phyloP scores from a whole-genome alignment of 2,113 vertebrate genomes.

The Nannospalax galili region DNA sequence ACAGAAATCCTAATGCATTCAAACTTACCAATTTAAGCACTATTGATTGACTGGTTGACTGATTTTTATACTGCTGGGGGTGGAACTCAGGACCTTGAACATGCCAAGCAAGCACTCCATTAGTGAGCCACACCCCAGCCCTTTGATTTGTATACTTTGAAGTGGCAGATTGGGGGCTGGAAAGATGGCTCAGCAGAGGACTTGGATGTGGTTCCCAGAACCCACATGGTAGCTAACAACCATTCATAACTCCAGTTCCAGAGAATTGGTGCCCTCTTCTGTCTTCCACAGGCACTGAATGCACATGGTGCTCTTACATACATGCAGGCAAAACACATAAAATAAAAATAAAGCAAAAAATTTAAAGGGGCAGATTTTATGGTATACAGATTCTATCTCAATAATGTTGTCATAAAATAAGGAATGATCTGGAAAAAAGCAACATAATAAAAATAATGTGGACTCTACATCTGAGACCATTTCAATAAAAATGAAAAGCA shows the following conservation, averaged over 20 bases:
- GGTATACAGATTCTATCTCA: not conserved
- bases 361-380: constrained; percentile 6
- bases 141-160: not conserved
- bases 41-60: not conserved
- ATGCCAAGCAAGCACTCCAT: not conserved
- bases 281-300: no score
- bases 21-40: not conserved
- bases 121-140: not conserved
- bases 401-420: constrained; percentile 26
- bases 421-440: constrained; percentile 11
- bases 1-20: not conserved
- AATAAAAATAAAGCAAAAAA: no score
- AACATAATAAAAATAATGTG: constrained; percentile 34
- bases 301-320: no score
- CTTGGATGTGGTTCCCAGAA: no score
- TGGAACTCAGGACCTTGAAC: not conserved
- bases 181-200: no score
- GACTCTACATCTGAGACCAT: not conserved
- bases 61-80: not conserved
- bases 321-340: no score
- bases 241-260: no score
- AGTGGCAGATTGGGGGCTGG: not conserved
- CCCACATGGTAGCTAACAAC: no score
- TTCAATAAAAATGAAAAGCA: constrained; percentile 17
- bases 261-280: no score